Percentiles rank a stretch among this genome's conserved stretches.
These are phyloP conservation scores for Mylabris sibirica DNA, from an alignment of 2,888 invertebrate genomes.

Conservation along the genomic window DNA sequence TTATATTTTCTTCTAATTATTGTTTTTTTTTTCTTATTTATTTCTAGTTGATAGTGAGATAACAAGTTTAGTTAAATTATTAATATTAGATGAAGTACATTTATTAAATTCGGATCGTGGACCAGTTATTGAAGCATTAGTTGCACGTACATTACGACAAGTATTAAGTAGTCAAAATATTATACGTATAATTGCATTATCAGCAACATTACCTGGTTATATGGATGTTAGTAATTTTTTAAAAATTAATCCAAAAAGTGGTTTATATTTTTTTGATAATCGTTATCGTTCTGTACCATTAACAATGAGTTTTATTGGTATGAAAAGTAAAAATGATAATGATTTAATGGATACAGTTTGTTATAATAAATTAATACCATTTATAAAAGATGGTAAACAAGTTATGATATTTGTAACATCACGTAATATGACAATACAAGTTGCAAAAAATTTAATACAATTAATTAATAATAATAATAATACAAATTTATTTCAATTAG, in stretches of 20 bases:
- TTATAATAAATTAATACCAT: slow-evolving; percentile 88
- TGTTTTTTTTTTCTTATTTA: slow-evolving; percentile 26
- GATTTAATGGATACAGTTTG: slow-evolving; percentile 90
- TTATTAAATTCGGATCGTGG: slow-evolving; percentile 96
- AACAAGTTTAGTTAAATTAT: slow-evolving; percentile 86
- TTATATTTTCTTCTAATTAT: neutral
- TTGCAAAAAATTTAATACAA: slow-evolving; percentile 85
- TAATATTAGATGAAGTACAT: slow-evolving; percentile 98
- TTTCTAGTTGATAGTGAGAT: slow-evolving; percentile 82
- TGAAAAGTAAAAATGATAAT: slow-evolving; percentile 60
- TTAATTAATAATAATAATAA: slow-evolving; percentile 80
- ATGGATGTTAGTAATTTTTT: slow-evolving; percentile 94
- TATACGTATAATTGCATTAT: slow-evolving; percentile 96
- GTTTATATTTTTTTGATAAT: slow-evolving; percentile 93
- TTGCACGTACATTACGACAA: slow-evolving; percentile 93
- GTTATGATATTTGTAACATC: slow-evolving; percentile 99
- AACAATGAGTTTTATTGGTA: slow-evolving; percentile 82
- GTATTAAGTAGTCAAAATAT: slow-evolving; percentile 91
- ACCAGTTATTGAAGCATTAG: slow-evolving; percentile 95
- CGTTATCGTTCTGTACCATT: slow-evolving; percentile 95
- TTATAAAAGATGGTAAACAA: slow-evolving; percentile 90
- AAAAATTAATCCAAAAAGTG: slow-evolving; percentile 89
- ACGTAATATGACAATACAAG: slow-evolving; percentile 91
- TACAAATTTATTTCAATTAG: slow-evolving; percentile 68
- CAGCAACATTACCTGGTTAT: slow-evolving; percentile 98